These are phyloP conservation scores for rat (Rattus norvegicus) DNA, from an alignment of 2,113 vertebrate genomes.

Conservation along the genomic window GRCr8 NC_086024.1:135889501-135890000, in stretches of 20 bases:
- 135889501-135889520: not conserved
- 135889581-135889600: conserved; percentile 57
- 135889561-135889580: conserved; percentile 50
- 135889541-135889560: conserved; percentile 48
- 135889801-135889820: not conserved
- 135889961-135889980: conserved; percentile 33
- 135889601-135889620: conserved; percentile 62
- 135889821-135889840: not conserved
- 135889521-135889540: conserved; percentile 46
- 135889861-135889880: not conserved
- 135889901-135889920: conserved; percentile 19
- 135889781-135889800: not conserved
- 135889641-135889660: conserved; percentile 54
- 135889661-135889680: conserved; percentile 66
- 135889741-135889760: not conserved
- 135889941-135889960: not conserved
- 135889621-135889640: conserved; percentile 66
- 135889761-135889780: conserved; percentile 20
- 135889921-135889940: conserved; percentile 58
- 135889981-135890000: not conserved
- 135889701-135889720: not conserved
- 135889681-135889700: conserved; percentile 53
- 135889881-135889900: not conserved
- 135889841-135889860: not conserved
- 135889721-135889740: not conserved